Evolutionary conservation across 2,797 vertebrate genomes (phyloP), one percentile per base, ranked within the genome.

Genomic region (Rhynchotus rufescens): DNA sequence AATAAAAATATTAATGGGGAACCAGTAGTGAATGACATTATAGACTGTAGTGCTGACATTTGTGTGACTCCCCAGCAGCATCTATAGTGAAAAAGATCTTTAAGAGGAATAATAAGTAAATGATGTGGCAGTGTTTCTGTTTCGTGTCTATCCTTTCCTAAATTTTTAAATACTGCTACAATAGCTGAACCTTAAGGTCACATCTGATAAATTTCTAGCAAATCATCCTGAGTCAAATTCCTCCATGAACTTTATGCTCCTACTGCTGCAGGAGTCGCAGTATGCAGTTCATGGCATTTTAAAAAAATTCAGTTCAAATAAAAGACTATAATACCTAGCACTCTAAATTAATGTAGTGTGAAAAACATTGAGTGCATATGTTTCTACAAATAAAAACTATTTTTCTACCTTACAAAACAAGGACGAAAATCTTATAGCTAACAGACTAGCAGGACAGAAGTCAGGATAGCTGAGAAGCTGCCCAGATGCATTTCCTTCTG

Each of bases 191-290:
- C 64, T 65, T 84, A 85, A 86, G 40, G 83, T 89, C 61, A 68
- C 15, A 57, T 67, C 23, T 79, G 91, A 93, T 92, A 93, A 92
- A 85, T 84, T 92, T 84, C 72, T 81, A 88, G 69, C 94, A 91
- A 89, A 95, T 96, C 78, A 62, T 89, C 71, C 96, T 78, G 88
- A 78, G 84, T 96, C 81, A 93, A 80, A 88, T 52, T 90, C 28
- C 22, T 84, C 60, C 71, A 66, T 91, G 67, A 87, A 69, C 69
- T 87, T 90, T 47, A 85, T 92, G 75, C 12, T 51, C 49, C 49
- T 51, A 7, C 49, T 51, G 49, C 80, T 61, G 57, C 84, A 93
- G 42, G 49, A 88, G 34, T 42, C 67, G 64, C 56, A 72, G 44
- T 51, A 45, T 51, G 57, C 73, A 65, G 42, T 72, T 94, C 85